Base-by-base conservation (phyloP, 1,140 invertebrate genomes). In the Dysdera silvatica region DNA sequence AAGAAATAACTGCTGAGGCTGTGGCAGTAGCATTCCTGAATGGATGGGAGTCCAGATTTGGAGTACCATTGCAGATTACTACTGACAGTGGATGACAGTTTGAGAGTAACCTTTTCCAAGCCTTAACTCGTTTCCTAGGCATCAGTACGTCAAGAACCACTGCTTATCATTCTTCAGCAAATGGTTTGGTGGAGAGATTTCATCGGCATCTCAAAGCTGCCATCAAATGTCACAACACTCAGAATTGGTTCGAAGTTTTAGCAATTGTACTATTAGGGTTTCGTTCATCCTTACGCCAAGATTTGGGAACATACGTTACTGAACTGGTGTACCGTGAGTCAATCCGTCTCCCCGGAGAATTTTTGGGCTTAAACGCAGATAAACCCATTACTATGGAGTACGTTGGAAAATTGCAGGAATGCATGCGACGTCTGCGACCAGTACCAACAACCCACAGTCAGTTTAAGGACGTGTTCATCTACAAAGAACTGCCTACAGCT, bases 201-300 rank as follows among this genome's bases (percentile, higher is more conserved):
- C 78, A 81, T 68, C 65, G 75, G 1, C 53, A 70, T 35, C 61
- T 80, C 12, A 79, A 80, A 65, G 40, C 71, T 14, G 67, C 76
- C 1, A 49, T 62, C 4, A 40, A 32, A 26, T 8, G 24, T 24
- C 35, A 58, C 18, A 26, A n/a, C n/a, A n/a, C 48, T 10, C 71
- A 40, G 64, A 69, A 59, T 16, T 78, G 76, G 76, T 52, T 66
- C 1, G 66, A 73, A 20, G 24, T 53, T 0, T 65, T 80, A 10
- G 74, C 77, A 6, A 63, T 71, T 0, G 73, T 79, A 0, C 66
- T 80, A 0, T 56, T 79, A 6, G 66, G 69, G 10, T 2, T 71
- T 7, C 67, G 59, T 16, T 31, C 51, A 12, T 41, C 58, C 18
- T 33, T 69, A 4, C 74, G 75, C 26, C 67, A 70, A 20, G 71